phyloP scores from a whole-genome alignment of 2,113 vertebrate genomes.

The Lophotis ruficrista region DNA sequence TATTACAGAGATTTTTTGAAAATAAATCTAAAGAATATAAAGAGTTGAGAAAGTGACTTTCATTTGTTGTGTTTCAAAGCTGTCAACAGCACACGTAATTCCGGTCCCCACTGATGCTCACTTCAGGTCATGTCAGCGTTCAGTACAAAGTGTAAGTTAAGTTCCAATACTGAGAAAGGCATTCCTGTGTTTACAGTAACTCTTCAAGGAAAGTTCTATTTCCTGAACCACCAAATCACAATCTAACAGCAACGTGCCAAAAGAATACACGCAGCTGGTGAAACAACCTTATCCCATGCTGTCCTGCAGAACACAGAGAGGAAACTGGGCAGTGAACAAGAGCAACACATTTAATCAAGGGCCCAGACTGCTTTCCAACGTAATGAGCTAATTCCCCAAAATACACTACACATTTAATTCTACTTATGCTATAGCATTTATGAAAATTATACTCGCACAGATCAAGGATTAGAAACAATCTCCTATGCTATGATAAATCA shows the following conservation, averaged over 20 bases:
- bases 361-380: neutral
- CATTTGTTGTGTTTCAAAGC: neutral
- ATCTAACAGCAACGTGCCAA: neutral
- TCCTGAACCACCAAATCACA: constrained; percentile 13
- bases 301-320: neutral
- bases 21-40: constrained; percentile 4
- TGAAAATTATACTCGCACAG: neutral
- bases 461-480: neutral
- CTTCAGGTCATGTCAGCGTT: neutral
- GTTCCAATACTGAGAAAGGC: neutral
- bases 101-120: neutral
- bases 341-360: neutral
- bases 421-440: neutral
- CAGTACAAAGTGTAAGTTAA: neutral
- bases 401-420: neutral
- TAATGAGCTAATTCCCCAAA: neutral
- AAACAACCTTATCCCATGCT: neutral
- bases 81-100: constrained; percentile 2
- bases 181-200: neutral
- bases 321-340: neutral
- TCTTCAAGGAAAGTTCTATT: neutral
- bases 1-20: neutral
- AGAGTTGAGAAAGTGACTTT: neutral
- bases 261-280: neutral
- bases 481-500: neutral